Evolutionary conservation across 2,888 invertebrate species (phyloP).

Genomic region (Parapristionchus giblindavisi): DNA sequence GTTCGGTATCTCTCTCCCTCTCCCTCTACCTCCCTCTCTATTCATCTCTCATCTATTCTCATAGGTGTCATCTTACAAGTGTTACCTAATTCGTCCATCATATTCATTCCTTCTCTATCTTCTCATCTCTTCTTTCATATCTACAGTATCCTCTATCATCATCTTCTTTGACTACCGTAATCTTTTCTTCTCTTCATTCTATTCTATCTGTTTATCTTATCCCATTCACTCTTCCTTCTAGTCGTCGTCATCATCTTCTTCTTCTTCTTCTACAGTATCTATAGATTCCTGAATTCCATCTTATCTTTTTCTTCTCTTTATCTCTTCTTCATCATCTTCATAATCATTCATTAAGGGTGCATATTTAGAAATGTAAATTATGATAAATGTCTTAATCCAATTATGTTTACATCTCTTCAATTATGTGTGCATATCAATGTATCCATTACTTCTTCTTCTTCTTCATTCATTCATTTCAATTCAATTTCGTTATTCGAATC

Average conservation of each 20-base stretch:
- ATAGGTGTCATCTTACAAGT: conserved; percentile 8
- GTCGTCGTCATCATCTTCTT: neutral
- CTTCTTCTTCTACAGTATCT: neutral
- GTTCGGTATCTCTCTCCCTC: conserved; percentile 14
- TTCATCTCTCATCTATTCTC: neutral
- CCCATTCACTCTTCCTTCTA: neutral
- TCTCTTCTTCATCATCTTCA: too few species aligned
- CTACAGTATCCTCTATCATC: too few species aligned
- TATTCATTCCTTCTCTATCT: conserved; percentile 5
- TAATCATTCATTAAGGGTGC: too few species aligned
- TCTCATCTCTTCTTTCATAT: neutral
- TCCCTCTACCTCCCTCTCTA: conserved; percentile 2
- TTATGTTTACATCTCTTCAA: too few species aligned
- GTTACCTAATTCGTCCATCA: conserved; percentile 8
- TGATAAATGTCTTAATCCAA: too few species aligned
- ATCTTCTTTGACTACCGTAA: too few species aligned
- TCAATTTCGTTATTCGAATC: too few species aligned
- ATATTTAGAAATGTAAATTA: too few species aligned
- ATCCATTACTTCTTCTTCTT: neutral
- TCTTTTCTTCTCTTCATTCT: neutral
- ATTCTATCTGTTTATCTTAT: neutral
- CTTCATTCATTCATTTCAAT: neutral
- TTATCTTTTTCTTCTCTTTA: too few species aligned
- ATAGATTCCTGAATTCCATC: too few species aligned
- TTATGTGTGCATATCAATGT: too few species aligned